Percentiles rank a stretch among this genome's conserved stretches.
Evolutionary conservation across 2,888 invertebrate species (phyloP).

Genomic region (Selenia dentaria): DNA sequence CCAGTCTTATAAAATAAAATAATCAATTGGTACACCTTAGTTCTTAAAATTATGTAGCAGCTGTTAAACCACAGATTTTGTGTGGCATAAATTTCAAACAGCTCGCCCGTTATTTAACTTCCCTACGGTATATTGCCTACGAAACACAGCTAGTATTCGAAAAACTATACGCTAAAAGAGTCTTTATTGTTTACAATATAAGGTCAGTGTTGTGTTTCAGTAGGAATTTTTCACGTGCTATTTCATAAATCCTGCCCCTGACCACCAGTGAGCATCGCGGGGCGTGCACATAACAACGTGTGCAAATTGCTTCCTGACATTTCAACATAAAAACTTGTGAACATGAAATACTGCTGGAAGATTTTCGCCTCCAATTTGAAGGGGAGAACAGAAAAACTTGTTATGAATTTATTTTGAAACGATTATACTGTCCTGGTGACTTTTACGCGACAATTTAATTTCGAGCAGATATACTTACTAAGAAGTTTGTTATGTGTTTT

Average conservation of each 20-base stretch:
- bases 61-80: constrained; percentile 54
- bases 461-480: too few relatives aligned
- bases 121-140: constrained; percentile 45
- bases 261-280: constrained; percentile 45
- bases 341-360: constrained; percentile 48
- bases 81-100: constrained; percentile 56
- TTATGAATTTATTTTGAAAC: too few relatives aligned
- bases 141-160: constrained; percentile 39
- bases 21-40: too few relatives aligned
- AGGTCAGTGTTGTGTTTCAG: constrained; percentile 22
- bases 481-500: too few relatives aligned
- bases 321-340: constrained; percentile 51
- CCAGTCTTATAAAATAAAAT: too few relatives aligned
- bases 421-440: too few relatives aligned
- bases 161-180: constrained; percentile 31
- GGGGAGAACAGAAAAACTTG: too few relatives aligned
- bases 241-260: constrained; percentile 54
- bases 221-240: constrained; percentile 48
- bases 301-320: constrained; percentile 55
- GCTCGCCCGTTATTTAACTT: constrained; percentile 52
- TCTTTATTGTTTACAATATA: constrained; percentile 28
- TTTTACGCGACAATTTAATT: too few relatives aligned
- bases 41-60: constrained; percentile 42
- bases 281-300: constrained; percentile 55
- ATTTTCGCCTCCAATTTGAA: too few relatives aligned